Conservation (phyloP, 1,140 invertebrate genomes). For the Lucilia sericata region DNA sequence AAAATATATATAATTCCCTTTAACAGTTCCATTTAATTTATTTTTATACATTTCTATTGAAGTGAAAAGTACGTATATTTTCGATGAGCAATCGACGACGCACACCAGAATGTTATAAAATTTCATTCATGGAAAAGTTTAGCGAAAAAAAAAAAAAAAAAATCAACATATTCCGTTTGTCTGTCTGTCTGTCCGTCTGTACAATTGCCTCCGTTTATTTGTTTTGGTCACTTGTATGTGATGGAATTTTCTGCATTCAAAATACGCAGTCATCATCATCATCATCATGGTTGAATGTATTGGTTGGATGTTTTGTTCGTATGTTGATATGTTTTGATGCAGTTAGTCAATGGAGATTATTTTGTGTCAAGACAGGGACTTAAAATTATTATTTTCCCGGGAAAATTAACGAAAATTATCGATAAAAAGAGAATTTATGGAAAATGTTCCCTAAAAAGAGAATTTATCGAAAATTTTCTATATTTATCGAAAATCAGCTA, state of each 20-base stretch:
- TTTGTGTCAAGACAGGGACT: too few species aligned
- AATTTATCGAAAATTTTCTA: too few species aligned
- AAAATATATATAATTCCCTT: neutral
- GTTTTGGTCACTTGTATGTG: neutral
- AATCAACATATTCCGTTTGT: neutral
- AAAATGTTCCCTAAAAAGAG: too few species aligned
- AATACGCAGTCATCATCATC: neutral
- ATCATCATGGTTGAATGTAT: neutral
- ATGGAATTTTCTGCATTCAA: conserved; percentile 20
- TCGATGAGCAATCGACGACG: neutral
- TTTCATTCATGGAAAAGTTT: conserved; percentile 24
- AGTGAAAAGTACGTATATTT: neutral
- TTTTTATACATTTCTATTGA: neutral
- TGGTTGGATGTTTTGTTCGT: too few species aligned
- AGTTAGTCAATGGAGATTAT: too few species aligned
- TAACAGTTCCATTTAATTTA: neutral
- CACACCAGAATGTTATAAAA: neutral
- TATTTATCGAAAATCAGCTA: too few species aligned
- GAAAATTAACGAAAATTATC: too few species aligned
- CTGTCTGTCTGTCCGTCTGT: neutral
- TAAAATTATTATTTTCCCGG: too few species aligned
- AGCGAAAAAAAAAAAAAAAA: too few species aligned
- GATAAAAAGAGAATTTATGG: too few species aligned
- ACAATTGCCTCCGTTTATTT: neutral
- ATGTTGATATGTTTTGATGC: too few species aligned